phyloP scores from a whole-genome alignment of 1,140 invertebrate species.

The Drosophila persimilis region DNA sequence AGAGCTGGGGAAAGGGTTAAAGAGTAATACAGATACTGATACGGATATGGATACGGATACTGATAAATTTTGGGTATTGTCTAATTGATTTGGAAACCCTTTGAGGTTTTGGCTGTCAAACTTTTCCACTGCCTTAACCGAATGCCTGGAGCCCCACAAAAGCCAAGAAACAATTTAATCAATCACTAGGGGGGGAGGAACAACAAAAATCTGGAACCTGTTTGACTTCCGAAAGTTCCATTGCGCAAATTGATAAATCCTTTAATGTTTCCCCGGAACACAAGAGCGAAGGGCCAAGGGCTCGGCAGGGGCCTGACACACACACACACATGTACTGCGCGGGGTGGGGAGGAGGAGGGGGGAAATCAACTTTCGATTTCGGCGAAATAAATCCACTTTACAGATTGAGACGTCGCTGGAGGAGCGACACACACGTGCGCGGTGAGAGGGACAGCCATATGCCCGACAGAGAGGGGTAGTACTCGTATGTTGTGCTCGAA shows the following conservation, averaged over 20 bases:
- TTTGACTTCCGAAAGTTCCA: conserved; percentile 45
- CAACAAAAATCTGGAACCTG: conserved; percentile 20
- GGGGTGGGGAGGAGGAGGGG: not conserved
- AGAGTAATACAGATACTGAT: not conserved
- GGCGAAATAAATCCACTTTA: conserved; percentile 76
- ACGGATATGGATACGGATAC: not conserved
- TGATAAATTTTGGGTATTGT: not conserved
- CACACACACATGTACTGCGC: not conserved
- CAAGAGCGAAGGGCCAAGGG: conserved; percentile 22
- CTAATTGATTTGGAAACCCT: not conserved
- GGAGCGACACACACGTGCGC: conserved; percentile 45
- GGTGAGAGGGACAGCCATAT: conserved; percentile 4
- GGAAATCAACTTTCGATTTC: conserved; percentile 77
- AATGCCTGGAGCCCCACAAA: conserved; percentile 9
- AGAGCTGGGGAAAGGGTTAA: not conserved
- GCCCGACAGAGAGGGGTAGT: conserved; percentile 16
- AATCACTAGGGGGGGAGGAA: conserved; percentile 47
- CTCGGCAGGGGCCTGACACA: conserved; percentile 14
- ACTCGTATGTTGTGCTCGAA: conserved; percentile 43
- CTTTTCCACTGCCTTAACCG: not conserved
- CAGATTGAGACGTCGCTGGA: conserved; percentile 56
- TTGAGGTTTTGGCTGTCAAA: conserved; percentile 22
- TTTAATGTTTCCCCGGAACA: conserved; percentile 55
- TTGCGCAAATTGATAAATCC: conserved; percentile 77
- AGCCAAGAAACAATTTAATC: conserved; percentile 57